Evolutionary conservation across 2,888 invertebrate genomes (phyloP).

Genomic region (Myopa testacea): DNA sequence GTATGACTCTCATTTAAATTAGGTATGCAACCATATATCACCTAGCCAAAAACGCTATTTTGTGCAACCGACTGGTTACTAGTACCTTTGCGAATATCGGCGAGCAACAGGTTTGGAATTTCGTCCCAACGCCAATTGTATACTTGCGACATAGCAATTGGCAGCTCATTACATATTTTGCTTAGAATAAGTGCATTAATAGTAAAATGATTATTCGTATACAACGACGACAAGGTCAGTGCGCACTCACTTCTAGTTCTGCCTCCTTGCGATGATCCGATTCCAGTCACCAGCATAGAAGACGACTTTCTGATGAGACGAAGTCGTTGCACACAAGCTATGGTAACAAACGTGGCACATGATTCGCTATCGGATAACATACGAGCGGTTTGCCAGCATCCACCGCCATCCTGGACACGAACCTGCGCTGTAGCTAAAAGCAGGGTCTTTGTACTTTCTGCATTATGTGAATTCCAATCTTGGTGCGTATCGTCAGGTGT

Average conservation of each 20-base stretch:
- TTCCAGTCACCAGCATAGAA: not conserved
- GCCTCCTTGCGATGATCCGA: not conserved
- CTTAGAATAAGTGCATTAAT: slow-evolving; percentile 14
- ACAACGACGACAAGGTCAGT: not conserved
- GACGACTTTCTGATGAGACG: not conserved
- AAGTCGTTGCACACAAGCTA: not conserved
- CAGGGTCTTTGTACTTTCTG: not conserved
- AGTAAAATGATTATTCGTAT: not conserved
- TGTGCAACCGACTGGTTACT: no score
- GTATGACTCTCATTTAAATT: no score
- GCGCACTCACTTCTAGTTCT: not conserved
- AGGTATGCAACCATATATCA: no score
- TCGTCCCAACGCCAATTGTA: no score
- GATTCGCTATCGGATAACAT: not conserved
- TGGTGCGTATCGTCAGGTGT: not conserved
- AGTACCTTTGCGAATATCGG: no score
- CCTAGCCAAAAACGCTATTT: no score
- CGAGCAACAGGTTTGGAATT: no score
- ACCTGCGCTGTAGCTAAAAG: not conserved
- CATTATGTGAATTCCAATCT: no score
- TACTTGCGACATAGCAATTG: slow-evolving; percentile 36
- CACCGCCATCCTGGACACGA: not conserved
- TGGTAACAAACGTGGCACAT: not conserved
- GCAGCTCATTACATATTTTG: slow-evolving; percentile 44
- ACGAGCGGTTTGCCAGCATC: not conserved